Evolutionary conservation across 2,888 invertebrate genomes (phyloP).

Genomic region (Thymelicus acteon): DNA sequence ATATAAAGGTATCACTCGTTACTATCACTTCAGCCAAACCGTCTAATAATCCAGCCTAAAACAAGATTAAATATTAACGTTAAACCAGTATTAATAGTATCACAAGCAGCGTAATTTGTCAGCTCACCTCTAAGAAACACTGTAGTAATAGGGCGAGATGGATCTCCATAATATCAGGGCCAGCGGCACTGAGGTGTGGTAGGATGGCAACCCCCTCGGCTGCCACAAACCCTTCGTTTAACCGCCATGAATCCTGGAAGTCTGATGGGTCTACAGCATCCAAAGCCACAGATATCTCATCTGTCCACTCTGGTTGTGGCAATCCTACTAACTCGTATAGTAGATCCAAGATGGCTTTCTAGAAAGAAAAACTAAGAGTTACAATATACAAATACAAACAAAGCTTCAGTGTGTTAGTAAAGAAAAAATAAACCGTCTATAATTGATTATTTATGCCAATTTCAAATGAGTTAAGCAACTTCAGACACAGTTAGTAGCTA

Average conservation of each 20-base stretch:
- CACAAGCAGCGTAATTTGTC: not conserved
- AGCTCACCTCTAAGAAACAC: conserved; percentile 91
- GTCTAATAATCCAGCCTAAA: conserved; percentile 90
- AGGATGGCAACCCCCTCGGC: conserved; percentile 94
- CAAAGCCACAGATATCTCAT: conserved; percentile 94
- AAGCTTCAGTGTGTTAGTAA: no score
- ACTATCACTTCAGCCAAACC: conserved; percentile 96
- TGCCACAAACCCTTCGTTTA: conserved; percentile 97
- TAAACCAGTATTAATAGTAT: not conserved
- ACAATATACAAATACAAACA: not conserved
- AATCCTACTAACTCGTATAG: conserved; percentile 95
- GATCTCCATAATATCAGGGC: conserved; percentile 96
- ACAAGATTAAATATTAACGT: conserved; percentile 35
- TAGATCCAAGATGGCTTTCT: conserved; percentile 97
- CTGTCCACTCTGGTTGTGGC: conserved; percentile 96
- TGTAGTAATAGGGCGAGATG: conserved; percentile 95
- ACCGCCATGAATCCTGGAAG: conserved; percentile 93
- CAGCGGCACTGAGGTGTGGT: conserved; percentile 93
- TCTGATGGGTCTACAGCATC: conserved; percentile 95
- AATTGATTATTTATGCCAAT: no score
- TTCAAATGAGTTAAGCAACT: no score
- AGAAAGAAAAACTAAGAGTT: conserved; percentile 33
- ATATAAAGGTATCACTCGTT: conserved; percentile 94
- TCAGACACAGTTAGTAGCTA: no score
- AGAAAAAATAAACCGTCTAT: no score